Conservation (phyloP, 2,113 vertebrate genomes). For the Okapia johnstoni region DNA sequence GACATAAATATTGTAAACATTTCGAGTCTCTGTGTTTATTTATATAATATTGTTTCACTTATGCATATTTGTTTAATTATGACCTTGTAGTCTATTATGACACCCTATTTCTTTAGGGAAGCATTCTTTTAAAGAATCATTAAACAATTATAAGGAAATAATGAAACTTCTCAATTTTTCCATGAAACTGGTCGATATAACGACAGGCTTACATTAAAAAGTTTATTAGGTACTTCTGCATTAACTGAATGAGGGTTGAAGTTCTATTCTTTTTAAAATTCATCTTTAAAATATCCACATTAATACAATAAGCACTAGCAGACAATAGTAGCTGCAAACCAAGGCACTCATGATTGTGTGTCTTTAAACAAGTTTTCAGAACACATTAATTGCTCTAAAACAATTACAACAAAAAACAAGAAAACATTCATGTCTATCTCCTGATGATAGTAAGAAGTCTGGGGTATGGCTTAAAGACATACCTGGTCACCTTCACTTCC, state of each 20-base stretch:
- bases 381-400: not conserved
- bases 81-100: not conserved
- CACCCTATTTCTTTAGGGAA: not conserved
- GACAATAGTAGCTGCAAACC: not conserved
- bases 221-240: not conserved
- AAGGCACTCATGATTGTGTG: not conserved
- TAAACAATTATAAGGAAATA: not conserved
- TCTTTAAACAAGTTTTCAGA: conserved; percentile 3
- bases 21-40: not conserved
- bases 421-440: not conserved
- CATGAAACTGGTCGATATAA: not conserved
- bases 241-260: not conserved
- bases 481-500: not conserved
- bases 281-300: conserved; percentile 16
- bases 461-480: not conserved
- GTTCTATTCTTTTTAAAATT: not conserved
- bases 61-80: not conserved
- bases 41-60: not conserved
- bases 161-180: not conserved
- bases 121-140: not conserved
- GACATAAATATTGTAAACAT: not conserved
- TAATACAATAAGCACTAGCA: not conserved
- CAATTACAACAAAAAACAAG: not conserved
- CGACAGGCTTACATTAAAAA: not conserved
- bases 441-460: not conserved